phyloP scores from a whole-genome alignment of 2,113 vertebrate genomes.

The Piprites chloris region DNA sequence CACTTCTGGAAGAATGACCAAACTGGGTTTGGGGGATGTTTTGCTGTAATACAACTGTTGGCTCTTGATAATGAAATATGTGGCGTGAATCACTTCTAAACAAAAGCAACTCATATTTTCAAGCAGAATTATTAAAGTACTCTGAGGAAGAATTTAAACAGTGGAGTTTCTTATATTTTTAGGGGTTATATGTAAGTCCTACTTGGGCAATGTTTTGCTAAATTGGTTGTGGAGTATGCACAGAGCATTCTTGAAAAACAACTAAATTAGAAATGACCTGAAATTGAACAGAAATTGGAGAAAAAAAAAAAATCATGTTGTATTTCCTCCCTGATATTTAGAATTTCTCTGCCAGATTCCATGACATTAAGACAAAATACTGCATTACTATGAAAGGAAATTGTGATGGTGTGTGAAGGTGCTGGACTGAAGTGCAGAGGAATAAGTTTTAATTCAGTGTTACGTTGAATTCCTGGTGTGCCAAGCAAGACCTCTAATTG shows the following conservation, averaged over 20 bases:
- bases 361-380: neutral
- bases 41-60: neutral
- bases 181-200: neutral
- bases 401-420: neutral
- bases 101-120: neutral
- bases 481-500: neutral
- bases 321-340: neutral
- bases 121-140: neutral
- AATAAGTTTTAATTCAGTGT: neutral
- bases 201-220: neutral
- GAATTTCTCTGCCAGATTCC: neutral
- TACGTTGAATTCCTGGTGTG: neutral
- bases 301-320: fast-evolving
- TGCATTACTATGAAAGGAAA: neutral
- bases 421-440: neutral
- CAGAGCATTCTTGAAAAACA: neutral
- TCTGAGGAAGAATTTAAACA: neutral
- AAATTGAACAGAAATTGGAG: neutral
- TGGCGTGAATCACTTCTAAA: neutral
- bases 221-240: neutral
- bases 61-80: neutral
- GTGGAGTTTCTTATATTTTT: neutral
- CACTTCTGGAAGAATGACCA: neutral
- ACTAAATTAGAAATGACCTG: neutral
- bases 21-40: neutral